phyloP scores from a whole-genome alignment of 2,797 vertebrate species.

The Sebastes paucispinis region DNA sequence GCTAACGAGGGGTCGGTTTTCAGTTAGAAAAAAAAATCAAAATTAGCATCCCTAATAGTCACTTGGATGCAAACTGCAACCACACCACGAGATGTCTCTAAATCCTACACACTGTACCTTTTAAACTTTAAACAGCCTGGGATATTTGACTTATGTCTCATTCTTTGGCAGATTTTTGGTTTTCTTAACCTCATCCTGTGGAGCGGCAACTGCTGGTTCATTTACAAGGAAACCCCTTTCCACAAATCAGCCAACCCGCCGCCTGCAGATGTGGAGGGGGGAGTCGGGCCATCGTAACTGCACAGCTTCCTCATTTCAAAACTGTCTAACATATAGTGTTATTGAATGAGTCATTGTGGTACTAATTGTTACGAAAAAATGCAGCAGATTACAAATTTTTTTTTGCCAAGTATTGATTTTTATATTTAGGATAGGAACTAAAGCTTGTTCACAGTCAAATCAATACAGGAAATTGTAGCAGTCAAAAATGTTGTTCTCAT shows the following conservation, averaged over 20 bases:
- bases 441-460: constrained; percentile 1
- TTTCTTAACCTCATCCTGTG: constrained; percentile 95
- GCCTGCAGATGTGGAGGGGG: constrained; percentile 47
- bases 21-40: no score
- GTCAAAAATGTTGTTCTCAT: not conserved
- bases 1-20: no score
- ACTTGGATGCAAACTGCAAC: no score
- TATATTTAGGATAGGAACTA: not conserved
- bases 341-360: constrained; percentile 27
- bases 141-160: not conserved
- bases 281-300: constrained; percentile 51
- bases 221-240: constrained; percentile 94
- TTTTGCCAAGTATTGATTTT: constrained; percentile 14
- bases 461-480: not conserved
- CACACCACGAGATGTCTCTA: no score
- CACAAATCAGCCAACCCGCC: constrained; percentile 76
- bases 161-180: constrained; percentile 86
- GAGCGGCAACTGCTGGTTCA: constrained; percentile 96
- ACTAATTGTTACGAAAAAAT: constrained; percentile 24
- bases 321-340: constrained; percentile 3
- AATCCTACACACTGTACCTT: no score
- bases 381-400: not conserved
- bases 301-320: constrained; percentile 4
- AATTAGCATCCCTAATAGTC: no score
- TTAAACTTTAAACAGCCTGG: not conserved